A percentile compares a stretch with the other conserved stretches of the same genome.
phyloP scores from a whole-genome alignment of 2,113 vertebrate species.

The Perca schrenkii region DNA sequence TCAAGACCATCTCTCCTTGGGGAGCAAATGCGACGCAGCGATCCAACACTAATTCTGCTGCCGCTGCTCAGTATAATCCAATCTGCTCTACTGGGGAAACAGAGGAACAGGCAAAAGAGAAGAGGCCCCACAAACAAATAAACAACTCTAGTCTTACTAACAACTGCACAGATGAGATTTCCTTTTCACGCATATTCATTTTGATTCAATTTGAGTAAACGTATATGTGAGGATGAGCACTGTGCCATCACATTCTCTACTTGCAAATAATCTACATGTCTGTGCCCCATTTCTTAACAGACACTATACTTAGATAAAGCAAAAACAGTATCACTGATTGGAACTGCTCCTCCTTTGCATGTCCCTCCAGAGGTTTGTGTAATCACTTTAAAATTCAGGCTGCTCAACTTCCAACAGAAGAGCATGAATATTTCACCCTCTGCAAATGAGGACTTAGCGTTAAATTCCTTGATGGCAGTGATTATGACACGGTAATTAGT shows the following conservation, averaged over 20 bases:
- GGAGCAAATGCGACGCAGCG: slow-evolving; percentile 69
- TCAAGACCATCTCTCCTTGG: slow-evolving; percentile 71
- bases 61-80: slow-evolving; percentile 72
- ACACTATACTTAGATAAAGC: slow-evolving; percentile 31
- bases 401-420: slow-evolving; percentile 57
- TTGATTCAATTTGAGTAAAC: slow-evolving; percentile 21
- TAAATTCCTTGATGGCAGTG: slow-evolving; percentile 70
- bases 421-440: slow-evolving; percentile 71
- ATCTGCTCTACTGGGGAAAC: slow-evolving; percentile 68
- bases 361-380: slow-evolving; percentile 49
- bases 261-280: slow-evolving; percentile 6
- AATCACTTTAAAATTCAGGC: slow-evolving; percentile 63
- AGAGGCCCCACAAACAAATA: slow-evolving; percentile 59
- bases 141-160: slow-evolving; percentile 43
- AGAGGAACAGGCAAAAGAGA: slow-evolving; percentile 26
- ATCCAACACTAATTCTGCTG: slow-evolving; percentile 76
- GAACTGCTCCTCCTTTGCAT: slow-evolving; percentile 33
- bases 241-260: slow-evolving; percentile 18
- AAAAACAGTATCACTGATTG: slow-evolving; percentile 51
- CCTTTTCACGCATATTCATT: neutral
- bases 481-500: slow-evolving; percentile 74
- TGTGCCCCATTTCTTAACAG: slow-evolving; percentile 39
- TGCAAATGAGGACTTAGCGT: slow-evolving; percentile 57
- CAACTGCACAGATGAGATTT: slow-evolving; percentile 18
- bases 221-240: neutral